Evolutionary conservation across 2,888 invertebrate species (phyloP).

Genomic region (Drosophila ezoana): DNA sequence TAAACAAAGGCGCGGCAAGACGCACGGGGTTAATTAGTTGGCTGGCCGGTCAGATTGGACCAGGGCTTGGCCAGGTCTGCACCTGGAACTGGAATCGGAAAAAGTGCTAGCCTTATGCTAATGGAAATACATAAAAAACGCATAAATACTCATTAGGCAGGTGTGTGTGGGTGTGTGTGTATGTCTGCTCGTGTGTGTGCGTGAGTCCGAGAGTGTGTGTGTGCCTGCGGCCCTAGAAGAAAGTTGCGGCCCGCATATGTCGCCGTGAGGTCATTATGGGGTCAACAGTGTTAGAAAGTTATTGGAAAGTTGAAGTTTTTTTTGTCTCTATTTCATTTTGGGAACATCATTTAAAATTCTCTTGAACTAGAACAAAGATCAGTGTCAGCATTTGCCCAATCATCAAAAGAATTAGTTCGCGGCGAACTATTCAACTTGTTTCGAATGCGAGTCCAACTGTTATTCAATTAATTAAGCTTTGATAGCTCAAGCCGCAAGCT

Average conservation of each 20-base stretch:
- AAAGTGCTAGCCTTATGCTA: constrained; percentile 61
- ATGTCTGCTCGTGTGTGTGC: constrained; percentile 1
- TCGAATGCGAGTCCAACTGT: constrained; percentile 5
- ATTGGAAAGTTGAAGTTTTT: constrained; percentile 47
- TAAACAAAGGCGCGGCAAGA: constrained; percentile 31
- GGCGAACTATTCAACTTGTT: constrained; percentile 23
- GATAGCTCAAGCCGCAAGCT: background rate
- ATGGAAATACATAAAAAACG: constrained; percentile 77
- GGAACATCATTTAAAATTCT: constrained; percentile 3
- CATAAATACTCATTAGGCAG: constrained; percentile 73
- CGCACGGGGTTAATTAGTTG: constrained; percentile 61
- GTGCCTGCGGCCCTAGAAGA: constrained; percentile 41
- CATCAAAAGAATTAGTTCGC: constrained; percentile 22
- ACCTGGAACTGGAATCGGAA: constrained; percentile 33
- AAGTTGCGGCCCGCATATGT: constrained; percentile 50
- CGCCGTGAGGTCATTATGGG: constrained; percentile 47
- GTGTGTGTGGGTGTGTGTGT: constrained; percentile 23
- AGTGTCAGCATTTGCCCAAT: constrained; percentile 1
- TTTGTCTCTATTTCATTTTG: constrained; percentile 5
- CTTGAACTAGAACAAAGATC: constrained; percentile 29
- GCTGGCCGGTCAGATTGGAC: constrained; percentile 25
- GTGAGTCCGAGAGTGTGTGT: background rate
- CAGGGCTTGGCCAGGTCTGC: constrained; percentile 7
- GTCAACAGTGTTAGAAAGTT: constrained; percentile 64
- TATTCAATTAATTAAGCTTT: constrained; percentile 13